These are phyloP conservation scores for Eudorcas thomsonii DNA, from an alignment of 2,113 vertebrate species.

Conservation along the genomic window DNA sequence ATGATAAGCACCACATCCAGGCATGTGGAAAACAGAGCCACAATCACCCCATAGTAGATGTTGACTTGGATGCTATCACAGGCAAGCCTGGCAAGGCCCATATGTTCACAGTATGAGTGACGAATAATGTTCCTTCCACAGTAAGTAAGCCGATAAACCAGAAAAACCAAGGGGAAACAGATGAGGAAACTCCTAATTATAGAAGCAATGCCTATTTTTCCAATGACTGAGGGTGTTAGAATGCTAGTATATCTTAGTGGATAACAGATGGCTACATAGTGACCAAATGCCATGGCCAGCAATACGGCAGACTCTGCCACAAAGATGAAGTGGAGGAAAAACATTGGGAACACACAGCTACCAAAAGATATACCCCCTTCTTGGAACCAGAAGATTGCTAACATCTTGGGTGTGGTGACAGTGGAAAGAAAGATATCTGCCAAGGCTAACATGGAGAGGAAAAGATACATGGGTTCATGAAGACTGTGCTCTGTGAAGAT, in stretches of 20 bases:
- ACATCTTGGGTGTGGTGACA: constrained; percentile 34
- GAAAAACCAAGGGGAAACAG: constrained; percentile 34
- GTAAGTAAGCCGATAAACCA: constrained; percentile 36
- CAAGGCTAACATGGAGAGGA: constrained; percentile 35
- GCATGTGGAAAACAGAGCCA: not conserved
- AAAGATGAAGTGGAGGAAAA: constrained; percentile 66
- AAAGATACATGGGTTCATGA: constrained; percentile 28
- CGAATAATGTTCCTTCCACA: constrained; percentile 15
- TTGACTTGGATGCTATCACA: constrained; percentile 54
- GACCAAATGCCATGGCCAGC: constrained; percentile 22
- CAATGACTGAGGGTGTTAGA: not conserved
- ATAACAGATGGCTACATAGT: constrained; percentile 32
- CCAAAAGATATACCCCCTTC: constrained; percentile 49
- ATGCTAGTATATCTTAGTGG: constrained; percentile 19
- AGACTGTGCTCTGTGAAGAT: not conserved
- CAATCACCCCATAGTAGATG: constrained; percentile 49
- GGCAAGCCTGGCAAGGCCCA: constrained; percentile 53
- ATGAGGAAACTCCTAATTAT: constrained; percentile 41
- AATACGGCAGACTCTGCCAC: constrained; percentile 56
- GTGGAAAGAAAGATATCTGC: constrained; percentile 34
- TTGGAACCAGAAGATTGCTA: constrained; percentile 60
- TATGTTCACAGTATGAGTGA: constrained; percentile 70
- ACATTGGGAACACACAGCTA: constrained; percentile 59
- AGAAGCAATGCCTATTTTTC: not conserved
- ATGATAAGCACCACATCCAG: constrained; percentile 38